Conservation (phyloP, 2,888 invertebrate genomes). For the Helleia helle region DNA sequence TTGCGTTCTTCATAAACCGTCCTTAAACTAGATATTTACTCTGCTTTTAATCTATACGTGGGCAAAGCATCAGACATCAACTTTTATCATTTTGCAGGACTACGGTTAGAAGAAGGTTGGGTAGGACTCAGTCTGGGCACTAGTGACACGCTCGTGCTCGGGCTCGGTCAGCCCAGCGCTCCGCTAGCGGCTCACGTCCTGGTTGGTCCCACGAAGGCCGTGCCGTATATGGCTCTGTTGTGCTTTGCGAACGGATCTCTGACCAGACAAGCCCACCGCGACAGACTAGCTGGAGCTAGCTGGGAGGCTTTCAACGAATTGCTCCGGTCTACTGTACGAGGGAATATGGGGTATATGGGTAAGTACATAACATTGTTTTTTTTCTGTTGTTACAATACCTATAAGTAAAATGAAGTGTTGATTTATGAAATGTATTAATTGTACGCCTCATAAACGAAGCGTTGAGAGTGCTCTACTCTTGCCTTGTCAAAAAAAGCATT, state of each 20-base stretch:
- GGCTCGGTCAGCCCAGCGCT: constrained; percentile 78
- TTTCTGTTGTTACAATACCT: too few species aligned
- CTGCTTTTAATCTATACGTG: too few species aligned
- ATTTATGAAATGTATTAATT: too few species aligned
- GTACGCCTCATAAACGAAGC: too few species aligned
- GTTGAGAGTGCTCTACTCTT: too few species aligned
- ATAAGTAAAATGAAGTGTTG: too few species aligned
- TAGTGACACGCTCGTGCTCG: constrained; percentile 92
- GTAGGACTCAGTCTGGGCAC: constrained; percentile 93
- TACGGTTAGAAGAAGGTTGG: constrained; percentile 86
- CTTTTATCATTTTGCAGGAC: constrained; percentile 69
- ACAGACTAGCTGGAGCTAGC: constrained; percentile 80
- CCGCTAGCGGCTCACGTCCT: constrained; percentile 88
- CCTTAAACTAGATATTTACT: too few species aligned
- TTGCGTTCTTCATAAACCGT: too few species aligned
- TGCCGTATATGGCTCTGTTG: constrained; percentile 90
- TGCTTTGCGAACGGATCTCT: constrained; percentile 96
- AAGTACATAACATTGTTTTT: too few species aligned
- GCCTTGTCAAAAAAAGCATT: too few species aligned
- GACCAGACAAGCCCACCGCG: constrained; percentile 87
- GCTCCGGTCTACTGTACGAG: constrained; percentile 86
- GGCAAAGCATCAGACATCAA: too few species aligned
- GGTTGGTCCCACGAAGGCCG: constrained; percentile 81
- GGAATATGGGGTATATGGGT: constrained; percentile 95
- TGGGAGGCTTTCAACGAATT: constrained; percentile 91